phyloP scores from a whole-genome alignment of 2,888 invertebrate species.

The Drosophila imparisetae region DNA sequence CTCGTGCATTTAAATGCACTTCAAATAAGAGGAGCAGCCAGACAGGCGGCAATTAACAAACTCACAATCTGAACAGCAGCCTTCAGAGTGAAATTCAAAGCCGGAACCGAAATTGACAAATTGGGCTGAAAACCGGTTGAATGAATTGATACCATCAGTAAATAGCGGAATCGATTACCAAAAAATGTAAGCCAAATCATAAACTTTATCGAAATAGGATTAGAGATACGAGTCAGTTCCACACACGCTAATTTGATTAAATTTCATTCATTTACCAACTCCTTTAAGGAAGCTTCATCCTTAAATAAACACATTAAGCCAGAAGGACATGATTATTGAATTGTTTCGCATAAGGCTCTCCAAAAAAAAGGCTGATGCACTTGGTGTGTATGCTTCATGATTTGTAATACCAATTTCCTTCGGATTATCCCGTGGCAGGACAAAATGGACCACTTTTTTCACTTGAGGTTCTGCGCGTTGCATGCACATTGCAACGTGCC shows the following conservation, averaged over 20 bases:
- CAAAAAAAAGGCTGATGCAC: neutral
- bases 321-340: neutral
- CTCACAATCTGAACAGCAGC: neutral
- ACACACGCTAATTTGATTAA: neutral
- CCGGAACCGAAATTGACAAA: neutral
- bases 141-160: neutral
- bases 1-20: conserved; percentile 57
- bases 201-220: neutral
- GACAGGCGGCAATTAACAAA: neutral
- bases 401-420: conserved; percentile 54
- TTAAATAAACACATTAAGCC: neutral
- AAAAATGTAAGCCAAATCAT: neutral
- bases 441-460: conserved; percentile 46
- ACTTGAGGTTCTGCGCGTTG: conserved; percentile 11
- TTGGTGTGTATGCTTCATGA: conserved; percentile 36
- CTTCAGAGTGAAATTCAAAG: neutral
- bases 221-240: neutral
- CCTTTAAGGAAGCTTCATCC: neutral
- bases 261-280: neutral
- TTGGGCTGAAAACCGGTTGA: neutral
- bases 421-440: conserved; percentile 31
- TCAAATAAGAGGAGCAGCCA: neutral
- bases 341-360: neutral
- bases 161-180: neutral
- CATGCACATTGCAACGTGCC: conserved; percentile 58